A percentile compares a stretch with the other conserved stretches of the same genome.
These are phyloP conservation scores for Sarcophaga carnaria DNA, from an alignment of 2,888 invertebrate species.

Conservation along the genomic window DNA sequence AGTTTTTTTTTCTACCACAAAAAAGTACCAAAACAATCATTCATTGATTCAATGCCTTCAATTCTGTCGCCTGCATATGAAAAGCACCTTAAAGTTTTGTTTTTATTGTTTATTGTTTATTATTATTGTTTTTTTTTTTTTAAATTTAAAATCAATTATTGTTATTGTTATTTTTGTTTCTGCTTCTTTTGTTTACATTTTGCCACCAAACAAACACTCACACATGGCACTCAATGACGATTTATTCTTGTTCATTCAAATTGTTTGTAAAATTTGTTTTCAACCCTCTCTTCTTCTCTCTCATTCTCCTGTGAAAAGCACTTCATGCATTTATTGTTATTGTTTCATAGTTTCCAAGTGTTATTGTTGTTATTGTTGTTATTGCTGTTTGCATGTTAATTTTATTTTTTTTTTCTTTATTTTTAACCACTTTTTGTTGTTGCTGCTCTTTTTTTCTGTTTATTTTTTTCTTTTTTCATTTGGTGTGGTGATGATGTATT, in stretches of 20 bases:
- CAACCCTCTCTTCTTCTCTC: neutral
- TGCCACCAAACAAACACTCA: slow-evolving; percentile 1
- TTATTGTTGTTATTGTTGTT: neutral
- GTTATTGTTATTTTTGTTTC: neutral
- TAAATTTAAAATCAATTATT: slow-evolving; percentile 6
- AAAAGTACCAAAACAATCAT: too few relatives aligned
- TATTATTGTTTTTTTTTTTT: neutral
- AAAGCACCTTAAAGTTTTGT: too few relatives aligned
- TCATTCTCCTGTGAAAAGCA: neutral
- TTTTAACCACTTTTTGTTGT: too few relatives aligned
- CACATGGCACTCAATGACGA: too few relatives aligned
- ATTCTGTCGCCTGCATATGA: too few relatives aligned
- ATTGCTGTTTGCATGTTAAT: neutral
- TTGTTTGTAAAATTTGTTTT: neutral
- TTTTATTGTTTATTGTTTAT: too few relatives aligned
- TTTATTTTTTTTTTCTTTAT: too few relatives aligned
- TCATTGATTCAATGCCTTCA: too few relatives aligned
- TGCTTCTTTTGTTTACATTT: neutral
- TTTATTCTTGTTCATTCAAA: neutral
- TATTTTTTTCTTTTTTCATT: too few relatives aligned
- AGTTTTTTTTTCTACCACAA: too few relatives aligned
- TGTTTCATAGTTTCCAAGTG: neutral
- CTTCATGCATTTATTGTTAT: neutral
- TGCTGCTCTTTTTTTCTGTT: too few relatives aligned
- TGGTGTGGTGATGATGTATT: too few relatives aligned